Evolutionary conservation across 2,888 invertebrate genomes (phyloP), one percentile per base, ranked within the genome.

Genomic region (Temnothorax ravouxi): DNA sequence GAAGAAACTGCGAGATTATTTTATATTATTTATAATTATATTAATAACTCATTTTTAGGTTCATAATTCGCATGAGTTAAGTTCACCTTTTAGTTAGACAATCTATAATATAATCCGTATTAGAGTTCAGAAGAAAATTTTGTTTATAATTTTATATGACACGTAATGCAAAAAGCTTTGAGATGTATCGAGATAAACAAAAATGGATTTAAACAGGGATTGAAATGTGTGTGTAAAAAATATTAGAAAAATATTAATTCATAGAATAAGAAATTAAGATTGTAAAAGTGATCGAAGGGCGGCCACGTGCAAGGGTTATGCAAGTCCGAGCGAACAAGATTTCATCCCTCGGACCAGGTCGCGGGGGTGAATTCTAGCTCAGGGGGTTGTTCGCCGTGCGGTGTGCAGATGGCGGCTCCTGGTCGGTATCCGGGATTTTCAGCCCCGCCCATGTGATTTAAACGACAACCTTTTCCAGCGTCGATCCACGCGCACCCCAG

Each of bases 391-490:
- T 91, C 91, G 77, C 41, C 5, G 54, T 47, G 21, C 64, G 85
- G 77, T 86, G 87, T 87, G 87, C 89, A 91, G 92, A 91, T 91
- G 92, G 92, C 91, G 88, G 84, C 86, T 83, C 83, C 56, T 88
- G 87, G 79, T 87, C 86, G 85, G 84, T 86, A 86, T 86, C 86
- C 83, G 76, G 82, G 83, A 75, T 44, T 61, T 77, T 38, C 88
- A 83, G 88, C 92, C 92, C 92, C 92, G 89, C 92, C 92, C 92
- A 92, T 91, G 88, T 91, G 88, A 92, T 92, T 92, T 91, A 89
- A 91, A 91, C 89, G 59, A 15, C 67, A 77, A 87, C 83, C 90
- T 88, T n/a, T 84, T 80, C 77, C 69, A 50, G 52, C 47, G 83
- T 56, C 72, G 83, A 72, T 66, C 59, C 56, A 56, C 84, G 54